Conservation (phyloP, 2,113 vertebrate genomes). For the Heloderma charlesbogerti region DNA sequence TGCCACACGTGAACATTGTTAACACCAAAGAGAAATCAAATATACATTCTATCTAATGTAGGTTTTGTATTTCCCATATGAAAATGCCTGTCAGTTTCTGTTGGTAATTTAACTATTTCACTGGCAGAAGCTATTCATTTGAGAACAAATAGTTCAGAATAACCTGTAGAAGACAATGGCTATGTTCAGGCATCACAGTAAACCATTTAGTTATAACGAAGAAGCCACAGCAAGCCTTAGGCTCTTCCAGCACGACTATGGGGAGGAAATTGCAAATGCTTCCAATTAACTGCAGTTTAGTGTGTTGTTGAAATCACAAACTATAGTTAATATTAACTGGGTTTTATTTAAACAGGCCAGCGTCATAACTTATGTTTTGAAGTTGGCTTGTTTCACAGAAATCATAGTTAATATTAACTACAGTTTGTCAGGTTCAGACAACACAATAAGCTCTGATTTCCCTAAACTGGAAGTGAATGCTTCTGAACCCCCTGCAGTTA, state of each 20-base stretch:
- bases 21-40: neutral
- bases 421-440: neutral
- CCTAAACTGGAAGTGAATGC: neutral
- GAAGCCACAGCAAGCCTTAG: neutral
- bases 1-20: neutral
- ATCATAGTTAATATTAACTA: neutral
- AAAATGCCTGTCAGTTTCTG: neutral
- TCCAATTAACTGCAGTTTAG: neutral
- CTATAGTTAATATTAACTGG: neutral
- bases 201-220: neutral
- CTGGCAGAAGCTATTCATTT: neutral
- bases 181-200: neutral
- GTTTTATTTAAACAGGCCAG: neutral
- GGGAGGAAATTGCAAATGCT: neutral
- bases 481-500: neutral
- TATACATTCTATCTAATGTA: neutral
- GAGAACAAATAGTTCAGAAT: neutral
- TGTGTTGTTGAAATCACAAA: neutral
- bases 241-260: neutral
- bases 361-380: neutral
- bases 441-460: neutral
- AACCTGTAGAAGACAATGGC: neutral
- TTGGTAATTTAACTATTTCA: neutral
- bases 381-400: neutral
- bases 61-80: constrained; percentile 3